A percentile compares a stretch with the other conserved stretches of the same genome.
These are phyloP conservation scores for Mellivora capensis DNA, from an alignment of 2,113 vertebrate genomes.

Conservation along the genomic window DNA sequence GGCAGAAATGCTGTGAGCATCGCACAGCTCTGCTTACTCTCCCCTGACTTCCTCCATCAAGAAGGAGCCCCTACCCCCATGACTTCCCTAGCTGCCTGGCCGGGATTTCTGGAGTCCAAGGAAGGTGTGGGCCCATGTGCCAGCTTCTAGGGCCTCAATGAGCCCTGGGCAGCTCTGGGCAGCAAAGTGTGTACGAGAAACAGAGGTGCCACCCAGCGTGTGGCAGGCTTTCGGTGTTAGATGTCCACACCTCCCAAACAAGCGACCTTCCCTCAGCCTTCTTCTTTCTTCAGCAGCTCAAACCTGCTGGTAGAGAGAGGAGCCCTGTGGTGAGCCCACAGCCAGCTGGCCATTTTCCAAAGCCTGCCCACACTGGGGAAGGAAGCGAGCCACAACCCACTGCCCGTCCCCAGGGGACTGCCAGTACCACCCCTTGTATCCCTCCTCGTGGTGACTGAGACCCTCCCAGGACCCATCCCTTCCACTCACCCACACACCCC, in stretches of 20 bases:
- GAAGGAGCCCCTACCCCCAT: neutral
- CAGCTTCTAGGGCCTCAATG: neutral
- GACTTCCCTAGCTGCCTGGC: neutral
- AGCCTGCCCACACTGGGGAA: neutral
- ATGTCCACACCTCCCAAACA: neutral
- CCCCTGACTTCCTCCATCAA: neutral
- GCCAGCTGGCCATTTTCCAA: neutral
- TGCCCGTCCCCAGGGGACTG: neutral
- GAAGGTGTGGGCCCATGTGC: neutral
- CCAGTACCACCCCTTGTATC: fast-evolving
- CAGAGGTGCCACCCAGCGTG: neutral
- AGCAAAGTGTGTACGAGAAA: neutral
- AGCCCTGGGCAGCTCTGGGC: neutral
- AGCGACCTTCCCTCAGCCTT: neutral
- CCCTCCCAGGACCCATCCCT: neutral
- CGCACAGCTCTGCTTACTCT: fast-evolving
- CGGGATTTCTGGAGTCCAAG: neutral
- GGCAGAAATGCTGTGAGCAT: neutral
- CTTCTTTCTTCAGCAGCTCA: neutral
- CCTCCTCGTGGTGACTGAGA: neutral
- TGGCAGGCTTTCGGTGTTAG: neutral
- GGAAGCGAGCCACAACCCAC: neutral
- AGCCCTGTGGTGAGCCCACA: neutral
- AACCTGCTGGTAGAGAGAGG: neutral
- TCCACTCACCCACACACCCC: fast-evolving